Conservation (phyloP, 2,888 invertebrate genomes). For the Noctua janthina region DNA sequence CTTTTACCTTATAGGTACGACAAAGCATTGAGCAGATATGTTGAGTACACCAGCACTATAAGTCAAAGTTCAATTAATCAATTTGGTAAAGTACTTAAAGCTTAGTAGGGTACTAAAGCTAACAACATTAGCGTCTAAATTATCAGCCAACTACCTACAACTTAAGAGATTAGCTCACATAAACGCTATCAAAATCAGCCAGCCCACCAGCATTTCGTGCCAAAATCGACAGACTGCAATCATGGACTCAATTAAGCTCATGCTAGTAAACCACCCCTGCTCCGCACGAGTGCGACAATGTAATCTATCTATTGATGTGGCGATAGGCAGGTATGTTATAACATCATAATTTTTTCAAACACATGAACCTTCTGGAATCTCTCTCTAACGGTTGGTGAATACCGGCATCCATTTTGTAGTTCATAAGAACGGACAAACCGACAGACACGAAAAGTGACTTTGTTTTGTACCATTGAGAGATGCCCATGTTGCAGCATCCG, state of each 20-base stretch:
- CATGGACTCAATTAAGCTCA: constrained; percentile 14
- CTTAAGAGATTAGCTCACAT: constrained; percentile 28
- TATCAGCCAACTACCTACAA: neutral
- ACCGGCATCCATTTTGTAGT: neutral
- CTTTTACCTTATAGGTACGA: neutral
- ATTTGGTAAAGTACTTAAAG: constrained; percentile 7
- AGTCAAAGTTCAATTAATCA: constrained; percentile 8
- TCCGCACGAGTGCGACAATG: neutral
- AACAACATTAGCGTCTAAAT: constrained; percentile 23
- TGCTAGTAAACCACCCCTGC: neutral
- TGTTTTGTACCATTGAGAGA: neutral
- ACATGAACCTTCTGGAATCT: neutral
- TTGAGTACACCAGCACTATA: neutral
- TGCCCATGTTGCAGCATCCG: constrained; percentile 2
- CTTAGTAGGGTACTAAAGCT: constrained; percentile 1
- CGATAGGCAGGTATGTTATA: neutral
- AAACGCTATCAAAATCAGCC: constrained; percentile 40
- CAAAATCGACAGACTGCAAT: constrained; percentile 22
- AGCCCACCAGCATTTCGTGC: constrained; percentile 15
- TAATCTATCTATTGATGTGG: neutral
- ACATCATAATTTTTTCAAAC: neutral
- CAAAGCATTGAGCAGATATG: neutral
- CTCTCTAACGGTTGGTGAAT: neutral
- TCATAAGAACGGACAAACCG: neutral
- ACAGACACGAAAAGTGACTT: neutral